A percentile compares a stretch with the other conserved stretches of the same genome.
Evolutionary conservation across 2,113 vertebrate species (phyloP).

Genomic region (Sus scrofa): T2T-Sscrofa CM000821.6:8739001-8739500

Average conservation of each 20-base stretch:
- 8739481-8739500: not conserved
- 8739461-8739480: not conserved
- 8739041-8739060: not conserved
- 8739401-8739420: not conserved
- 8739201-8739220: rapidly evolving
- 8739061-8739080: too few species aligned
- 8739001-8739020: not conserved
- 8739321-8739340: not conserved
- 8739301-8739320: not conserved
- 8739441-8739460: not conserved
- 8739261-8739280: not conserved
- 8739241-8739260: not conserved
- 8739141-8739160: not conserved
- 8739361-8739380: not conserved
- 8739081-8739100: not conserved
- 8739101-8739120: not conserved
- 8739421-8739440: not conserved
- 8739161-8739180: not conserved
- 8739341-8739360: not conserved
- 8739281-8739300: not conserved
- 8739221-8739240: not conserved
- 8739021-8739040: not conserved
- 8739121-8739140: not conserved
- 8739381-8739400: not conserved
- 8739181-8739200: not conserved